Percentiles rank a stretch among this genome's conserved stretches.
Conservation (phyloP, 2,888 invertebrate species). For the Hemicrepidius hirtus region DNA sequence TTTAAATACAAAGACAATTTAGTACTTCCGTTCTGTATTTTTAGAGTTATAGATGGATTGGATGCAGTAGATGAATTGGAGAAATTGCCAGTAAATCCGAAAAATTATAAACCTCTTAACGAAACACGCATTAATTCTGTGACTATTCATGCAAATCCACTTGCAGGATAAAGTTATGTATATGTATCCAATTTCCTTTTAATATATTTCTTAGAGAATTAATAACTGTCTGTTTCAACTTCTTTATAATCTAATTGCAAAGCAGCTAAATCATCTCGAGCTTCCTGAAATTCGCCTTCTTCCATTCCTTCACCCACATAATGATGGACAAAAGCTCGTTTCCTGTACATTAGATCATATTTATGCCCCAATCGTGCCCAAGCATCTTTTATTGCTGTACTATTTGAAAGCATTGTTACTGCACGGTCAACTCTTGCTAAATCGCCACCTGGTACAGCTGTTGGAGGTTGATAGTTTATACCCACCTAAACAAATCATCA, state of each 20-base stretch:
- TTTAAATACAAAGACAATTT: not conserved
- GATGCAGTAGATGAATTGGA: conserved; percentile 97
- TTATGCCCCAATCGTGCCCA: conserved; percentile 88
- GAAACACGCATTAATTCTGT: conserved; percentile 92
- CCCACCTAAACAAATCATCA: conserved; percentile 77
- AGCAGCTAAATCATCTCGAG: conserved; percentile 78
- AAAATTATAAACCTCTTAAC: conserved; percentile 90
- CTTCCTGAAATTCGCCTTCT: conserved; percentile 79
- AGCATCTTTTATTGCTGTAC: conserved; percentile 84
- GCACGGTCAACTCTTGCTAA: conserved; percentile 84
- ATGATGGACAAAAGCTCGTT: conserved; percentile 92
- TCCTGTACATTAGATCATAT: conserved; percentile 87
- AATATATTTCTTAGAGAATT: conserved; percentile 31
- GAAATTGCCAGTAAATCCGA: conserved; percentile 94
- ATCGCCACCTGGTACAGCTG: conserved; percentile 84
- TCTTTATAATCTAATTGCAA: conserved; percentile 81
- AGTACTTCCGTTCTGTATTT: too few species aligned
- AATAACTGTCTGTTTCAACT: conserved; percentile 72
- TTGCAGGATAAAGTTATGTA: conserved; percentile 81
- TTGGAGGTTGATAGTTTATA: conserved; percentile 84
- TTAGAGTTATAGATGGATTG: conserved; percentile 96
- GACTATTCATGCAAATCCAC: conserved; percentile 98
- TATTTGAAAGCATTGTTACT: conserved; percentile 91
- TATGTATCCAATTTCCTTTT: conserved; percentile 23
- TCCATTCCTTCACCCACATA: conserved; percentile 85